Evolutionary conservation across 2,797 vertebrate species (phyloP), one percentile per base, ranked within the genome.

Genomic region (Nyctibius grandis): DNA sequence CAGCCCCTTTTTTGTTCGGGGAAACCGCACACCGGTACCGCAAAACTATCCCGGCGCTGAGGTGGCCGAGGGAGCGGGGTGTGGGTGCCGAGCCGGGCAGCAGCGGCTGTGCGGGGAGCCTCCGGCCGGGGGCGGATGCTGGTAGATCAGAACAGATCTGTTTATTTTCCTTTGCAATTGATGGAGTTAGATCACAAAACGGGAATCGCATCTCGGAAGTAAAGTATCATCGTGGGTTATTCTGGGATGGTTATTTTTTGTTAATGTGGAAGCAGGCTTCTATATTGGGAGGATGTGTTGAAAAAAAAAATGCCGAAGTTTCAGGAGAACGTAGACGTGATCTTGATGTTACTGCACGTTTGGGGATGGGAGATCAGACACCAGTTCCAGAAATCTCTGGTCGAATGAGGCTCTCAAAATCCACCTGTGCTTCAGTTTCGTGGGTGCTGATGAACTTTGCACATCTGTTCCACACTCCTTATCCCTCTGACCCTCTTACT

Each of bases 91-190:
- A 19, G 40, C 2, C 2, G 68, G 42, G 47, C 44, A 29, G 59
- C 13, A 6, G 60, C 8, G 21, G 47, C 51, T 16, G 33, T 21
- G 36, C 9, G 3, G n/a, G 11, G 11, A 57, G 12, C n/a, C 26
- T 6, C 17, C 21, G 20, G 18, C 16, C 21, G 19, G 15, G 5
- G 26, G 26, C 4, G 19, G 9, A 8, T 20, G 11, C 28, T 25
- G 17, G 3, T 3, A 57, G 44, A 0, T 2, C 7, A 26, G 23
- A 42, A 25, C 9, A 1, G 1, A 1, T 53, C 29, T 8, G 2
- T 17, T 72, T 44, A 1, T 45, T 79, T 69, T 76, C 14, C 15
- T 67, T 54, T 44, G 28, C 3, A 21, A 2, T 0, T 65, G 26
- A 9, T 26, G 57, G 13, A 34, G 29, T 68, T 81, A 17, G 22